Evolutionary conservation across 2,113 vertebrate genomes (phyloP).

Genomic region (Psammodynastes pulverulentus): DNA sequence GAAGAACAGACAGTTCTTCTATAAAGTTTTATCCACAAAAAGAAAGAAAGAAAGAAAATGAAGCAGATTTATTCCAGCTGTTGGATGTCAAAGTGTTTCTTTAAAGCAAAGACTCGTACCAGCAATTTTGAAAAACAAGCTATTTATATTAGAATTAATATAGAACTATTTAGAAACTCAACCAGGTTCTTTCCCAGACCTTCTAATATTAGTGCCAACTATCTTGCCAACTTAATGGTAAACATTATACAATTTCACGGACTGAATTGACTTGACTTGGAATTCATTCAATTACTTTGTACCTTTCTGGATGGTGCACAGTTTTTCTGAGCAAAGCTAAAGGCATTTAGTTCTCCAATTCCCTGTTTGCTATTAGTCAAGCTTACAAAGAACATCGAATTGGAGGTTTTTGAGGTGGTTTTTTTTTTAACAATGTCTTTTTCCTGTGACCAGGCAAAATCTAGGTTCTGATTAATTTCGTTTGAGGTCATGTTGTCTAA

Average conservation of each 20-base stretch:
- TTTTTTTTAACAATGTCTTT: not conserved
- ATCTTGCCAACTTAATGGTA: not conserved
- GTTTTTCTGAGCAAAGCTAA: slow-evolving; percentile 10
- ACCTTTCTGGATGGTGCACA: not conserved
- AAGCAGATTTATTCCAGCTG: slow-evolving; percentile 3
- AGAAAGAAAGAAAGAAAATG: not conserved
- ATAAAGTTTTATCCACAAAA: not conserved
- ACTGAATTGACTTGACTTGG: not conserved
- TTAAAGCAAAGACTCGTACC: not conserved
- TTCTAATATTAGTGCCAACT: not conserved
- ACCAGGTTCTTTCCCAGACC: not conserved
- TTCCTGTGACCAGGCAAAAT: slow-evolving; percentile 31
- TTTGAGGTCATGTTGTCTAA: slow-evolving; percentile 19
- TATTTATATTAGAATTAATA: not conserved
- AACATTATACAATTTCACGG: not conserved
- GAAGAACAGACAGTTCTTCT: not conserved
- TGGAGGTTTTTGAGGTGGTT: not conserved
- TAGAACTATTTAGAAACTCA: not conserved
- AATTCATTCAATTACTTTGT: not conserved
- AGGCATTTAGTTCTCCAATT: not conserved
- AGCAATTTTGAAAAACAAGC: not conserved
- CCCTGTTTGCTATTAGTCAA: slow-evolving; percentile 25
- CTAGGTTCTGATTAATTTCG: slow-evolving; percentile 13
- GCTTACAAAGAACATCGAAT: slow-evolving; percentile 27
- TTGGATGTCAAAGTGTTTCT: not conserved